Evolutionary conservation across 2,113 vertebrate species (phyloP), one percentile per base, ranked within the genome.

Genomic region (Spilogale gracilis): DNA sequence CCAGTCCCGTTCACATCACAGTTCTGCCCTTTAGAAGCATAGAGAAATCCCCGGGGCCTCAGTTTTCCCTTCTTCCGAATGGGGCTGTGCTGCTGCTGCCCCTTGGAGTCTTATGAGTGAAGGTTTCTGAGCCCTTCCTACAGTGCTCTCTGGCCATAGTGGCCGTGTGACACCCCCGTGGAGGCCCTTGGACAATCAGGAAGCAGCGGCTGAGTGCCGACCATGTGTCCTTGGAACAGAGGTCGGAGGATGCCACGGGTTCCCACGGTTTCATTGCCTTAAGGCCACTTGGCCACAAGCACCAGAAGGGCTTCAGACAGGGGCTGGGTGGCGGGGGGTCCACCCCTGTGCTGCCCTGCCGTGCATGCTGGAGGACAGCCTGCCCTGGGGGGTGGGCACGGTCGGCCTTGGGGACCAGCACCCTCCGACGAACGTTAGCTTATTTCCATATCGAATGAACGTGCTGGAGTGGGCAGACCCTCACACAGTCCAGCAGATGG

Each of bases 81-180:
- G 58, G 52, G 32, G 67, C 1, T 43, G 30, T 25, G 23, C 18
- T 21, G 32, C 4, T 14, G 58, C 20, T 21, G n/a, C 6, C 25
- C 54, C 52, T 3, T 0, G 14, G 23, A 23, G 16, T 80, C 48
- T 67, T 20, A 43, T 18, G 50, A 5, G 38, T 16, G 3, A 4
- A 25, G 73, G 17, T 32, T 1, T 3, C 20, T 5, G 8, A 9
- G 52, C 43, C 38, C 54, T 30, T 21, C 4, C 25, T 25, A 0
- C 7, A 0, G 38, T 27, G 74, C 38, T 50, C 27, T 30, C 6
- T 25, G 82, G 65, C 27, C 13, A 12, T 0, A 13, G 32, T 0
- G 6, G 30, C 69, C 25, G 38, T 73, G 45, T 0, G 1, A 0
- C 6, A 7, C n/a, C 3, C 0, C 92, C 0, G 0, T 1, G 1